phyloP scores from a whole-genome alignment of 2,113 vertebrate genomes.

The Gallinago media region DNA sequence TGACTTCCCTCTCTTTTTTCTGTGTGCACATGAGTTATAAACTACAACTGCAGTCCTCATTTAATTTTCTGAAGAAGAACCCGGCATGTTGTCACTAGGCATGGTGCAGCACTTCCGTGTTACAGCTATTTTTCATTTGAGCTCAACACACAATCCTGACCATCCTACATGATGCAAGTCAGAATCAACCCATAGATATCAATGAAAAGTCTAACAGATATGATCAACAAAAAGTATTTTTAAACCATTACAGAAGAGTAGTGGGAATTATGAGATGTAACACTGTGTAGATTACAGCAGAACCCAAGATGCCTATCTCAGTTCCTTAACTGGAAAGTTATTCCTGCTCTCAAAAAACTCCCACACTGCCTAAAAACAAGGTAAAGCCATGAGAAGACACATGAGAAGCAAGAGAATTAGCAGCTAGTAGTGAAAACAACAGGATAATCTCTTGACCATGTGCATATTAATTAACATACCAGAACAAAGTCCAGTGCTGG shows the following conservation, averaged over 20 bases:
- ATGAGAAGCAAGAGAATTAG: neutral
- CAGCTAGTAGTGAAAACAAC: constrained; percentile 12
- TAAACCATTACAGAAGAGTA: neutral
- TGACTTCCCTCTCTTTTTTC: neutral
- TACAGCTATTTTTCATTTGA: neutral
- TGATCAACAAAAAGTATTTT: neutral
- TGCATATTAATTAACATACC: neutral
- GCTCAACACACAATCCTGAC: neutral
- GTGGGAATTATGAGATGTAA: neutral
- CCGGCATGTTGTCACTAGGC: neutral
- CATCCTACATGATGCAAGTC: neutral
- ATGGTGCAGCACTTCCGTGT: neutral
- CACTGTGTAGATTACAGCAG: neutral
- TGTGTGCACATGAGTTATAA: neutral
- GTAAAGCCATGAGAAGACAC: neutral
- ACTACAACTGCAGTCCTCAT: neutral
- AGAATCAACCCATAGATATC: neutral
- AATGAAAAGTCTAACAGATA: neutral
- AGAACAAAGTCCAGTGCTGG: neutral
- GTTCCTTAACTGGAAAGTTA: neutral
- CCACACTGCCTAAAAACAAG: neutral
- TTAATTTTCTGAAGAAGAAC: neutral
- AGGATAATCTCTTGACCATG: neutral
- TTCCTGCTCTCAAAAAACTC: neutral
- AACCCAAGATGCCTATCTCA: neutral